Evolutionary conservation across 2,113 vertebrate species (phyloP), one percentile per base, ranked within the genome.

Genomic region (Pteruthius melanotis): DNA sequence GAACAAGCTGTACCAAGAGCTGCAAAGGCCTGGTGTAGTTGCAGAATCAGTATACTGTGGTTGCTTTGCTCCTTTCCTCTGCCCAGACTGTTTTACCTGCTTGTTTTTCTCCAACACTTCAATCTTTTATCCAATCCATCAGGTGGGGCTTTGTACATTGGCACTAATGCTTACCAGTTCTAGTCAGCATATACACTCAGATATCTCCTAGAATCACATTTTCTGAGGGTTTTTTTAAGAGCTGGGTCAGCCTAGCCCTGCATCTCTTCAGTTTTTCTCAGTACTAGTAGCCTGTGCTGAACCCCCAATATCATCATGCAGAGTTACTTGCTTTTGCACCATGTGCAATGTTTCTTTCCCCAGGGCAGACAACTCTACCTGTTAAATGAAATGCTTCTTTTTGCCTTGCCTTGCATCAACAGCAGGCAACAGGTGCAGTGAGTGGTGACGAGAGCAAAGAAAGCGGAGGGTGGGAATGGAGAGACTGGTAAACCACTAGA

Each of bases 1-100:
- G 80, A 92, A 74, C 68, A 53, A 44, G 24, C 47, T 92, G 68
- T 86, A 66, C 59, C 71, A 90, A 87, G 71, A 92, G 59, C 71
- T 70, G n/a, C 30, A 77, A 53, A 90, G 50, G 26, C 57, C 49
- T 14, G 4, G 12, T 33, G 6, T 28, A 76, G 61, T 19, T 52
- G 24, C 45, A 80, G 23, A 82, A 64, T 5, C 3, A 1, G 0
- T 30, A 1, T 15, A 2, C 11, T 27, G 13, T 50, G 42, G 7
- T 79, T 52, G 11, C 26, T 85, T 49, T 68, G 26, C 24, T 64
- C 26, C 52, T 94, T 66, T 76, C 26, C 52, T 57, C 52, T 49
- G 24, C 35, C 26, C 44, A 65, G 30, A 57, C n/a, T 66, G 16
- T 80, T 56, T 37, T 11, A 56, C 24, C 35, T 57, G 20, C 15